A percentile compares a stretch with the other conserved stretches of the same genome.
These are phyloP conservation scores for Drosophila trichaetosa DNA, from an alignment of 2,888 invertebrate genomes.

Conservation along the genomic window DNA sequence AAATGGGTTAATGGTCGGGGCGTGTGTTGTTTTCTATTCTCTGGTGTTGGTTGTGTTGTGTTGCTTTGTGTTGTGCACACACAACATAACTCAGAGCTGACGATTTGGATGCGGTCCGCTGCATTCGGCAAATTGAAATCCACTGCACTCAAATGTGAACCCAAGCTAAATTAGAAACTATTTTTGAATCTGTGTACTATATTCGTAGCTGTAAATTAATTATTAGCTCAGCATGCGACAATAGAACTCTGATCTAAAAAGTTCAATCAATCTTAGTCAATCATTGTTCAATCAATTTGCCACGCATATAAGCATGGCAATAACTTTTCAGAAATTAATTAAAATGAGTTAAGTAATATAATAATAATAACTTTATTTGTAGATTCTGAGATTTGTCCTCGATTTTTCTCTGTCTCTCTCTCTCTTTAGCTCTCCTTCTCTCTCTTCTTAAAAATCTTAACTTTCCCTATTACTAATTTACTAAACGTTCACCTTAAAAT, in stretches of 20 bases:
- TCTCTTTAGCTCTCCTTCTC: background rate
- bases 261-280: background rate
- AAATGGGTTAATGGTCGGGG: conserved; percentile 75
- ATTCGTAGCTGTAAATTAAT: background rate
- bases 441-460: background rate
- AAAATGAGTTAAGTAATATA: background rate
- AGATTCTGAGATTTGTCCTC: background rate
- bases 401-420: background rate
- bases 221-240: background rate
- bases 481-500: no score
- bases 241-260: background rate
- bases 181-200: background rate
- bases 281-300: background rate
- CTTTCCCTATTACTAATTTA: rapidly evolving
- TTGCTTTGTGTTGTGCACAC: conserved; percentile 39
- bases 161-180: conserved; percentile 3
- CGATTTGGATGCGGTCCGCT: conserved; percentile 18
- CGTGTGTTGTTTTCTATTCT: conserved; percentile 50
- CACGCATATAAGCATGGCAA: background rate
- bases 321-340: background rate
- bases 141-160: conserved; percentile 12
- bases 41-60: background rate
- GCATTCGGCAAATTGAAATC: conserved; percentile 10
- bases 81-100: conserved; percentile 21
- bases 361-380: background rate